Conservation (phyloP, 2,113 vertebrate genomes). For the Pelecanoides urinatrix region DNA sequence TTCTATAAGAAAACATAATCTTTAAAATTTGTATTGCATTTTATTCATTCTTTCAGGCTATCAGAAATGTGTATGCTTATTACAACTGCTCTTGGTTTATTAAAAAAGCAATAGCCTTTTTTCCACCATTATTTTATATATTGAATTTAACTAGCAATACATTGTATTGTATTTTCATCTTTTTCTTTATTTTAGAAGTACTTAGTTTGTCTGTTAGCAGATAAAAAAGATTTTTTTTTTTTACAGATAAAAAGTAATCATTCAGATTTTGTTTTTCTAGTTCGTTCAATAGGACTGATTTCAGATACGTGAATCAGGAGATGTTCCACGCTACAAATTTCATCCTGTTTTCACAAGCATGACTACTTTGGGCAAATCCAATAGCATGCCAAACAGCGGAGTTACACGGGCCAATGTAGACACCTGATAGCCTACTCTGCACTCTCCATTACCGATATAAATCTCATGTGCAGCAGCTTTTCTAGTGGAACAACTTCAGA, state of each 20-base stretch:
- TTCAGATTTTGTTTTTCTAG: background rate
- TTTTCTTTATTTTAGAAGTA: background rate
- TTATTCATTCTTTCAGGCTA: background rate
- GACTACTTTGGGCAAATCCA: background rate
- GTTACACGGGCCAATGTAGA: background rate
- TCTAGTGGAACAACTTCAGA: background rate
- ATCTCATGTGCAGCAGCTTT: background rate
- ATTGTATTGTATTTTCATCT: background rate
- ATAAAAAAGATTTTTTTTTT: background rate
- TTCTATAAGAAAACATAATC: background rate
- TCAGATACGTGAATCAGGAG: background rate
- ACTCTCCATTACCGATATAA: background rate
- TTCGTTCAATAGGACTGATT: background rate
- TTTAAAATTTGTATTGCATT: background rate
- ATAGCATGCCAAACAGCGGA: background rate
- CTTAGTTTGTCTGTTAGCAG: background rate
- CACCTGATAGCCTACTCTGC: accelerated
- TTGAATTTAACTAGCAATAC: background rate
- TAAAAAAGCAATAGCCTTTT: background rate
- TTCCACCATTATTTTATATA: background rate
- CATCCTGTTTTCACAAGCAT: background rate
- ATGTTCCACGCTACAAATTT: background rate
- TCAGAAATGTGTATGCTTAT: background rate
- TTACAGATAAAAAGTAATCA: background rate
- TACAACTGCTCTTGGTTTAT: background rate